A percentile compares a stretch with the other conserved stretches of the same genome.
phyloP scores from a whole-genome alignment of 2,797 vertebrate species.

The Dermochelys coriacea region DNA sequence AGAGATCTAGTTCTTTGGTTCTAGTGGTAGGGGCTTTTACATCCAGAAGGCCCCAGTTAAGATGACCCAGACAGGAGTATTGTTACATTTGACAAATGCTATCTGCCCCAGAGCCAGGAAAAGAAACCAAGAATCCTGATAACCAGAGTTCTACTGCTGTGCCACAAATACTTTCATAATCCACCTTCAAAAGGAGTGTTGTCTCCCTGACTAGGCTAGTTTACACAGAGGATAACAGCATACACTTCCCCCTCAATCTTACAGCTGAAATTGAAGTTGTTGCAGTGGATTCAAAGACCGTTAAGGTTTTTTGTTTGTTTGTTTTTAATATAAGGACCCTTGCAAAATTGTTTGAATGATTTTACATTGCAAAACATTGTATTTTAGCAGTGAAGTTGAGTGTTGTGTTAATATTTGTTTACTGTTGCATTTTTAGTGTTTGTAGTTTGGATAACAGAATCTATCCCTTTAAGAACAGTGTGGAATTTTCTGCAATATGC shows the following conservation, averaged over 20 bases:
- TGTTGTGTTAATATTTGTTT: background rate
- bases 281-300: background rate
- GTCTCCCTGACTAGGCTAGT: background rate
- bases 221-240: background rate
- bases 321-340: background rate
- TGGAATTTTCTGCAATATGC: background rate
- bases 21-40: background rate
- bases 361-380: background rate
- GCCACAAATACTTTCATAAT: background rate
- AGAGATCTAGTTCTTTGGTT: background rate
- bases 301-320: too few species aligned
- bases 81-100: background rate
- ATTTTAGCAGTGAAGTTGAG: background rate
- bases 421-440: background rate
- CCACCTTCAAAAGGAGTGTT: background rate
- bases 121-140: background rate
- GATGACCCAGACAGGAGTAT: background rate
- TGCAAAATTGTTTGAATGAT: background rate
- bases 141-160: background rate
- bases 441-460: background rate
- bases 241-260: background rate
- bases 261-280: background rate
- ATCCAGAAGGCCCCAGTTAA: background rate
- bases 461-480: background rate
- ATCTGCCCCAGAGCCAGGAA: background rate